Evolutionary conservation across 2,797 vertebrate species (phyloP), one percentile per base, ranked within the genome.

Genomic region (Pyrocephalus nanus): DNA sequence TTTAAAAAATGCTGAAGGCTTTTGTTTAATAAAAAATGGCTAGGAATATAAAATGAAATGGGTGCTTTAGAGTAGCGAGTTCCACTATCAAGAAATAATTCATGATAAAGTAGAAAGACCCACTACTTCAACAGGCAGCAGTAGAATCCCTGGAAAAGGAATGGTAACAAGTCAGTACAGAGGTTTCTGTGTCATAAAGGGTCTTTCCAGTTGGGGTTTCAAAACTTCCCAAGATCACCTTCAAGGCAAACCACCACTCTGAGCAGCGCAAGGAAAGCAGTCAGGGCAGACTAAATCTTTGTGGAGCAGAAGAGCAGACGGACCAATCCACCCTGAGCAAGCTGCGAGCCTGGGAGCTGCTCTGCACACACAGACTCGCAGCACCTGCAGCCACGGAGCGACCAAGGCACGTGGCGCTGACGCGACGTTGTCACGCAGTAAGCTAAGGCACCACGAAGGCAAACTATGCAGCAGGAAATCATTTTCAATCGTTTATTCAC

Each of bases 11-110:
- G 87, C 85, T 86, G 79, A 88, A 94, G 91, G 79, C 60, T 80
- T 95, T 81, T 91, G 40, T 94, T 93, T 88, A 92, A 91, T 92
- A 90, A 94, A 81, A 95, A 86, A 66, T 73, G 62, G 51, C 23
- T 70, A 84, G 51, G 88, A 78, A 81, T 78, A n/a, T 13, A 57
- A 66, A 40, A 71, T 69, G 16, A 58, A 79, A 57, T 54, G 32
- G 72, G 30, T 86, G 47, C 29, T 55, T 45, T 15, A 51, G 53
- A 88, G 72, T 15, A 89, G 70, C 66, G 70, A 72, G 48, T 92
- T 81, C 36, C 23, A 21, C 69, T 55, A 8, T 51, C 16, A 74
- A 50, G 72, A 75, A 66, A 72, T 34, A 21, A 86, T 16, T 32
- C n/a, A 9, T 13, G 30, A 6, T 19, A 3, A 80, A 54, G 8